Evolutionary conservation across 2,888 invertebrate genomes (phyloP), one percentile per base, ranked within the genome.

Genomic region (Diaperis boleti): DNA sequence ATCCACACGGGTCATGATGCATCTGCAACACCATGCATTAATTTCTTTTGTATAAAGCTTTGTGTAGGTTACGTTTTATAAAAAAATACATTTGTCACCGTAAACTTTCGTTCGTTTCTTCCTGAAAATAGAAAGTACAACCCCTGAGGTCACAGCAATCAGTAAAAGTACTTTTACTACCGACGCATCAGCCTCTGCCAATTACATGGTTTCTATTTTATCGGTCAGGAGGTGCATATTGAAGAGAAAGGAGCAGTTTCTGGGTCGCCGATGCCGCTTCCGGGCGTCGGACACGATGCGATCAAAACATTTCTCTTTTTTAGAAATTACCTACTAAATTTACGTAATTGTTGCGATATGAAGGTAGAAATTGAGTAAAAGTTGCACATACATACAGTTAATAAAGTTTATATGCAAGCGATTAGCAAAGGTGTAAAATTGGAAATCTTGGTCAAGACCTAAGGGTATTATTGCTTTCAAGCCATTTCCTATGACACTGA

Each of bases 1-100:
- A 74, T 74, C 22, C 74, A 78, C 77, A 80, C 80, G 81, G 80
- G 80, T 80, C 72, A 81, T 79, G 80, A 81, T 81, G 81, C 81
- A 76, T 76, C 70, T 69, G 66, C 69, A 68, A 67, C 56, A 75
- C 71, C 74, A 73, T 72, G 72, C 73, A 69, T 74, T 55, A 68
- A 72, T 70, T 72, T 70, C 66, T 76, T 76, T 81, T 82, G 82
- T 82, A 82, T 82, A 82, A 83, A 82, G 82, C 80, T 81, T 82
- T 78, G 79, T 78, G 74, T 80, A 81, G 80, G 78, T 79, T 82
- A 81, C 77, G 74, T 81, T 78, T 80, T 77, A 74, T 78, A 78
- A 78, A 82, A 80, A 83, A 82, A 83, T 83, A 83, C 82, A 82
- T 82, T 82, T 82, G 83, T 82, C 83, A 83, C 83, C 83, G 83